A percentile compares a stretch with the other conserved stretches of the same genome.
Conservation (phyloP, 2,113 vertebrate species). For the Nycticorax nycticorax region DNA sequence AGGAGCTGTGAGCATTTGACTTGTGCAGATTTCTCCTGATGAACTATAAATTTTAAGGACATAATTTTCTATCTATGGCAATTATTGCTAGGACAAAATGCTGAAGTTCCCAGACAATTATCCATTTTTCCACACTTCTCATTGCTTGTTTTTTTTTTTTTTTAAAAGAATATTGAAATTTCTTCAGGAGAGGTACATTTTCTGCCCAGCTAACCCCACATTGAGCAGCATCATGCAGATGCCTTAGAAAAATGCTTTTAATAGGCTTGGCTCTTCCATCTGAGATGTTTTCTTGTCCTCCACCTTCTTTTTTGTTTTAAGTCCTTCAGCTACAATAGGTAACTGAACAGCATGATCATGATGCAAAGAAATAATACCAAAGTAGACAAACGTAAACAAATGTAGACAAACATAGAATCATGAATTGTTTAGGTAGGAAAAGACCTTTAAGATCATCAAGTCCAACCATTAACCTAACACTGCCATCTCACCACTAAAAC, state of each 20-base stretch:
- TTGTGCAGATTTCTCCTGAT: not conserved
- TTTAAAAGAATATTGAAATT: not conserved
- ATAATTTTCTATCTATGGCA: not conserved
- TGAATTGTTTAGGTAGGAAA: too few relatives aligned
- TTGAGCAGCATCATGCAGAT: not conserved
- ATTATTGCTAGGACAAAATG: not conserved
- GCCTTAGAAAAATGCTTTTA: not conserved
- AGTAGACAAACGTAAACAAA: not conserved
- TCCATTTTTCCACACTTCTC: not conserved
- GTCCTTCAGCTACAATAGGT: not conserved
- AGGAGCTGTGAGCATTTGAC: not conserved
- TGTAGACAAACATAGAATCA: not conserved
- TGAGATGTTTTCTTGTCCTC: not conserved
- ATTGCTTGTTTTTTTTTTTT: not conserved
- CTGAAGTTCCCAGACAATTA: not conserved
- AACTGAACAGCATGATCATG: not conserved
- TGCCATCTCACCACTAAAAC: too few relatives aligned
- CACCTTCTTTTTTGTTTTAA: not conserved
- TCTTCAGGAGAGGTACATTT: not conserved
- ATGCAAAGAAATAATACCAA: not conserved
- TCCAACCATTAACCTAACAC: too few relatives aligned
- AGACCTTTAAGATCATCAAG: too few relatives aligned
- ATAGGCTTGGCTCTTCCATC: not conserved
- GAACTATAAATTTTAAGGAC: not conserved
- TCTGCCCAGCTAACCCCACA: not conserved